phyloP scores from a whole-genome alignment of 2,113 vertebrate genomes.

The Solea solea region DNA sequence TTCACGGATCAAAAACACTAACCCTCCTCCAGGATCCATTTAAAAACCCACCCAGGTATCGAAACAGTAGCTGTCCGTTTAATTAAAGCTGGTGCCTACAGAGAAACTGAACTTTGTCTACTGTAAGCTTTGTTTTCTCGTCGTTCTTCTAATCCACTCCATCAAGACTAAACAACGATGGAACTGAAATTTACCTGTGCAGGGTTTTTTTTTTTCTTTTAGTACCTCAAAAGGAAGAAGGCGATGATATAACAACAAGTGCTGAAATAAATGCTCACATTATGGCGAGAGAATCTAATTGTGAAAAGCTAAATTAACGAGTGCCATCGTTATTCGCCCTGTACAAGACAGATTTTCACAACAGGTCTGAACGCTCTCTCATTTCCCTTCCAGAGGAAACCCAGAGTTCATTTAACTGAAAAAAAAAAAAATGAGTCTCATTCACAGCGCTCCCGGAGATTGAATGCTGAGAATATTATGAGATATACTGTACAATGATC shows the following conservation, averaged over 20 bases:
- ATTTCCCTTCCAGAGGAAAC: neutral
- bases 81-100: slow-evolving; percentile 3
- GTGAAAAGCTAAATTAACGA: neutral
- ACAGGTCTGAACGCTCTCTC: neutral
- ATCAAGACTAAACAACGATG: neutral
- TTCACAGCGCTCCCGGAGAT: slow-evolving; percentile 17
- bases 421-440: slow-evolving; percentile 4
- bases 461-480: slow-evolving; percentile 20
- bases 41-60: slow-evolving; percentile 16
- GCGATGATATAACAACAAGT: neutral
- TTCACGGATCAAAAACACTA: slow-evolving; percentile 12
- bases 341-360: neutral
- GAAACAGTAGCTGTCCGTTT: neutral
- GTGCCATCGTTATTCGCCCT: neutral
- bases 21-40: slow-evolving; percentile 18
- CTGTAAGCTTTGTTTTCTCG: neutral
- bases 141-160: neutral
- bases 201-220: neutral
- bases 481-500: slow-evolving; percentile 28
- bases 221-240: neutral
- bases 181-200: neutral
- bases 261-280: no score
- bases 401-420: slow-evolving; percentile 16
- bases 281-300: no score
- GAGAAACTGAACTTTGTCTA: neutral